Base-by-base conservation (phyloP, 1,140 invertebrate species). In the Drosophila teissieri region DNA sequence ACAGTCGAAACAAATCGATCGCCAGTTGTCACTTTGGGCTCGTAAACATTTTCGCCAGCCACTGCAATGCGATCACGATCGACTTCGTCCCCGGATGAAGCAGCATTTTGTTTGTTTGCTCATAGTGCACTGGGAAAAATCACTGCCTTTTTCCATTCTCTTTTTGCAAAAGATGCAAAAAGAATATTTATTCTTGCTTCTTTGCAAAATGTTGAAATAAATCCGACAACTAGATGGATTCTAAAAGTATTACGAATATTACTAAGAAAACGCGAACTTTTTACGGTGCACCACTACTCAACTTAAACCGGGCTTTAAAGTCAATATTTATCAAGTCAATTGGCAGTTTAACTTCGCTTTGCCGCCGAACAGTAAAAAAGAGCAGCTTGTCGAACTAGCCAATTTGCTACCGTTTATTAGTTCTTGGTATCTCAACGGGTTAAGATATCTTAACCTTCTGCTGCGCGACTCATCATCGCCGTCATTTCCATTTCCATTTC, bases 241-340 rank as follows among this genome's bases (percentile, higher is more conserved):
- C 12, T 12, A 19, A 7, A 2, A 11, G 3, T 4, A 17, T 14
- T 11, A 0, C n/a, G 2, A 3, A 14, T 19, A 6, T 12, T 12
- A 15, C 3, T 17, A 11, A n/a, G 10, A 0, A 15, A 0, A 0
- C n/a, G 4, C 4, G 2, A 34, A 17, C 12, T 45, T 45, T 22
- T 8, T 12, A 11, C 19, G 12, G 46, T 12, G 19, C 19, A 2
- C 11, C 6, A 34, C 34, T 14, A n/a, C 46, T 19, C 69, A 34
- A 39, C 40, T 42, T 27, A 62, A 58, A 58, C 36, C 2, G 56
- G 37, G 11, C 51, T 53, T 37, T 45, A 49, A 72, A 65, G 46
- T 61, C 46, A 75, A 74, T 86, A 76, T 85, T 85, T 75, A 51
- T 39, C 10, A 14, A 68, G 56, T 14, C 45, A 82, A 78, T 88